Evolutionary conservation across 2,797 vertebrate genomes (phyloP), one percentile per base, ranked within the genome.

Genomic region (Ctenopoma multispine): DNA sequence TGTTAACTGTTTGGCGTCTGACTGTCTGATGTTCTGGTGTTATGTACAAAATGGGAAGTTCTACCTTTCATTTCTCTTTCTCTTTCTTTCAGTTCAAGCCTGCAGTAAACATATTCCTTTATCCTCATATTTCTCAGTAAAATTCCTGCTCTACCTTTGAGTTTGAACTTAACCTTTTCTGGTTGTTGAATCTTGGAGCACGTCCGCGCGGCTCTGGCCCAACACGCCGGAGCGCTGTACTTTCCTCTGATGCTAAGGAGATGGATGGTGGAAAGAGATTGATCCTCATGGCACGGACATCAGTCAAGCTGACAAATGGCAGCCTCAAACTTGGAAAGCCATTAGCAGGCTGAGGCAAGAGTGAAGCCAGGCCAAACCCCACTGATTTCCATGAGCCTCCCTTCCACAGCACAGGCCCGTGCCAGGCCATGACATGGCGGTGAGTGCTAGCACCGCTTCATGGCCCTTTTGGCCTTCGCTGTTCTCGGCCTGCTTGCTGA

Each of bases 251-350:
- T 70, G 82, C 63, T 49, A 75, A 64, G 70, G 76, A 77, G 80
- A 89, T 53, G 83, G 76, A 80, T 61, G 63, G 69, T 53, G 71
- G 74, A 66, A 77, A 82, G 82, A 86, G 79, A 80, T 77, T 84
- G 85, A 83, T 84, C 84, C 71, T 79, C 74, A 34, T 80, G 71
- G 84, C 81, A 50, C 20, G 0, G 71, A 75, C 88, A 91, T 91
- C 83, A 85, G 80, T 92, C 81, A 73, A 50, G 77, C 75, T 68
- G 83, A 87, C 79, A 82, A 86, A 83, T 87, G 87, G 80, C 81
- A 75, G 71, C 62, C 54, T 29, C 64, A 78, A 86, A 88, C 76
- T 77, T 82, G 76, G 65, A 86, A 85, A 80, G 81, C 74, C 79
- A 87, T 92, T 90, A 89, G 80, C 70, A 8, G 74, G 53, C 51